Base-by-base conservation (phyloP, 2,888 invertebrate genomes). In the Lasioglossum pauxillum region DNA sequence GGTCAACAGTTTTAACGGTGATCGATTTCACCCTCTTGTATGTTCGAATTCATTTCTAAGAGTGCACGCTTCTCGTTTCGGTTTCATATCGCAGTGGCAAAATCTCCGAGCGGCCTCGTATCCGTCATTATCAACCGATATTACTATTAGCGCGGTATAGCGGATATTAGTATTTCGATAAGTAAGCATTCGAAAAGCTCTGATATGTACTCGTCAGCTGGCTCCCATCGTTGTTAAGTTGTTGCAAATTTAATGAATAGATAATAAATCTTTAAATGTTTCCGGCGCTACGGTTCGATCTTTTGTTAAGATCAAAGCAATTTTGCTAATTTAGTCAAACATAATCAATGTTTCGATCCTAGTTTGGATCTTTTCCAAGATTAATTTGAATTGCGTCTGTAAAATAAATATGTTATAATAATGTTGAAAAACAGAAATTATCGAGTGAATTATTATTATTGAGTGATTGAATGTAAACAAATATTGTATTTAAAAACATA, bases 31-130 rank as follows among this genome's bases (percentile, higher is more conserved):
- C 76, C 75, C 78, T 74, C 87, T 83, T 69, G 75, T 41, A 69
- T 74, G 77, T 82, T 80, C 82, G 80, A 88, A 88, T 82, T 79
- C 80, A 67, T 84, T 86, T 53, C 81, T 80, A 82, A 87, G 76
- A 69, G 83, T 38, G 74, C 46, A 41, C 64, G 44, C 75, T 79
- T 75, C 76, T 78, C 73, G 74, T 53, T 38, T 71, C 80, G 77
- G 41, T 76, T 78, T 85, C 86, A 79, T 85, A 85, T 82, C 79
- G 82, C 38, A 2, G n/a, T 44, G 77, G 38, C 71, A 64, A 35
- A 31, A 73, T 74, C 67, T 38, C 57, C 67, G 44, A 72, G 35
- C 69, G 72, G 27, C 19, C 41, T 83, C 71, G 83, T 46, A 35
- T 75, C 31, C 19, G 31, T 31, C 69, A 44, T 60, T 79, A 71